phyloP scores from a whole-genome alignment of 2,888 invertebrate genomes.

The Clusia tigrina region DNA sequence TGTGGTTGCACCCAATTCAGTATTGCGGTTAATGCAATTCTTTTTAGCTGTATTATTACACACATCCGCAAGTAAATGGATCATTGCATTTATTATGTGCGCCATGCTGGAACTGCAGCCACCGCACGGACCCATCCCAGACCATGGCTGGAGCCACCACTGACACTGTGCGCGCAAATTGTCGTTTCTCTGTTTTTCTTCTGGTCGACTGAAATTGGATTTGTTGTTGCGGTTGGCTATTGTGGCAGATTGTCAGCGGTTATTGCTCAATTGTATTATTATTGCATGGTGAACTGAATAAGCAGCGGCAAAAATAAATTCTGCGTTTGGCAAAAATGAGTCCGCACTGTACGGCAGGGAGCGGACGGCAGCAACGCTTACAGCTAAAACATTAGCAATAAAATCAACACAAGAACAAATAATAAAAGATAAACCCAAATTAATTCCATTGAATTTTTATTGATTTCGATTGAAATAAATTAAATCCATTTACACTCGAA shows the following conservation, averaged over 20 bases:
- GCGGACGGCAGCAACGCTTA: no score
- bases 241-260: not conserved
- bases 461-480: no score
- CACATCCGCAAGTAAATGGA: not conserved
- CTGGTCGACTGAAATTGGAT: not conserved
- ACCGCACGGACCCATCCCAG: no score
- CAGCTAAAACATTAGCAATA: no score
- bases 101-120: not conserved
- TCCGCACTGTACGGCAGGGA: no score
- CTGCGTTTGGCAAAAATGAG: no score
- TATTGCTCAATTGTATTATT: not conserved
- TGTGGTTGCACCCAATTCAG: slow-evolving; percentile 26
- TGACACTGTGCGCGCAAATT: not conserved
- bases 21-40: not conserved
- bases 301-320: no score
- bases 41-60: not conserved
- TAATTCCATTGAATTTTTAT: no score
- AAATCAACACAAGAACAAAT: no score
- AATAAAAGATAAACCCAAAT: no score
- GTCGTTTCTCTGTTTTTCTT: slow-evolving; percentile 5
- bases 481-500: no score
- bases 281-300: not conserved
- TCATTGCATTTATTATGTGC: not conserved
- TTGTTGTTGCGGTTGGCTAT: not conserved
- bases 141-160: no score